Base-by-base conservation (phyloP, 2,888 invertebrate genomes). In the Phania funesta region DNA sequence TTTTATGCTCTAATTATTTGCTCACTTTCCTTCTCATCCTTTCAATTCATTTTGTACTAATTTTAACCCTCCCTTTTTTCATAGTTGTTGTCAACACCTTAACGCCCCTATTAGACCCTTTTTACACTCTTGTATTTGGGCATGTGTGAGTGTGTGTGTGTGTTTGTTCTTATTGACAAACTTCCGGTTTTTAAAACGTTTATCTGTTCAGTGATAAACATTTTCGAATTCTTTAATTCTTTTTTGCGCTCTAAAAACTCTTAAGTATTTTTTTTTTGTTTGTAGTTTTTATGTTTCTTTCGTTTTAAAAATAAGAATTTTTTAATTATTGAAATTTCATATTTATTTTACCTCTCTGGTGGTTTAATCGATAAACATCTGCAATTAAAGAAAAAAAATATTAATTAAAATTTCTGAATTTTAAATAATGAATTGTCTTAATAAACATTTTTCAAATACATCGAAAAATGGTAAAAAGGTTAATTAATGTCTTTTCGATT, bases 281-380 rank as follows among this genome's bases (percentile, higher is more conserved):
- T 7, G 13, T 20, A 85, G 86, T 87, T 84, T 85, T 84, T 87
- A 86, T 85, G 84, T 85, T 87, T 86, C 84, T 35, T 2, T 32
- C 9, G 13, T 58, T 38, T n/a, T n/a, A 16, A 44, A 44, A 7
- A 16, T 4, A 16, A 6, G 2, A 8, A 16, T 16, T 74, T 84
- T 71, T 81, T 81, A 85, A 84, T 83, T 83, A 83, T 84, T 85
- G 85, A 84, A 87, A 85, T 84, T 85, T 86, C 48, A 46, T 58
- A 44, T 87, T 86, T 74, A 89, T 87, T 86, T 93, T 94, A 94
- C 94, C 94, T 94, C 93, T 94, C 94, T 92, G 93, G 94, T 93
- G 94, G 94, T 93, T 94, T 94, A 93, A 94, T 93, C 93, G 94
- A 94, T 93, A 94, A 93, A 93, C 94, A 94, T 93, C 94, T 94